A percentile compares a stretch with the other conserved stretches of the same genome.
Evolutionary conservation across 2,888 invertebrate species (phyloP).

Genomic region (Timema cristinae): DNA sequence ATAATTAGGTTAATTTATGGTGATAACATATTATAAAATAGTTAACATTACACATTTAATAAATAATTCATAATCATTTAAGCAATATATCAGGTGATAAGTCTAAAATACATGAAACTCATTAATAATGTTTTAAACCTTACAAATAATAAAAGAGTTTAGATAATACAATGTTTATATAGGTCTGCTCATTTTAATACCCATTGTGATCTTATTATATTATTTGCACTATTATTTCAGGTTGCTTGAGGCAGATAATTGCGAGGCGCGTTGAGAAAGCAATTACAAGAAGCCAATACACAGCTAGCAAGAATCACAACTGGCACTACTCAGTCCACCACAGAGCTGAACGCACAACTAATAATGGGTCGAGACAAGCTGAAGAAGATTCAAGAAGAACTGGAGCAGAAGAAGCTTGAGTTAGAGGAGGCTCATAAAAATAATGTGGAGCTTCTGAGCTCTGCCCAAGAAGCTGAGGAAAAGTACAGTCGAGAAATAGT

Average conservation of each 20-base stretch:
- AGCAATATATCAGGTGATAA: too few relatives aligned
- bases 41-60: too few relatives aligned
- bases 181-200: too few relatives aligned
- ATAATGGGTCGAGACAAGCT: conserved; percentile 57
- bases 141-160: too few relatives aligned
- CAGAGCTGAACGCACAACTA: conserved; percentile 51
- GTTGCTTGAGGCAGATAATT: conserved; percentile 46
- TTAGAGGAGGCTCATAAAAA: conserved; percentile 59
- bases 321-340: conserved; percentile 58
- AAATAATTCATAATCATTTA: too few relatives aligned
- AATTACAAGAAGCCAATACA: conserved; percentile 32
- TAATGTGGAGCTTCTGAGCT: conserved; percentile 57
- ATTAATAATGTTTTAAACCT: too few relatives aligned
- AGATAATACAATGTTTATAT: too few relatives aligned
- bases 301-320: conserved; percentile 52
- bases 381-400: conserved; percentile 51
- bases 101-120: too few relatives aligned
- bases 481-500: conserved; percentile 78
- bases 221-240: background rate
- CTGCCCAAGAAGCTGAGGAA: conserved; percentile 65
- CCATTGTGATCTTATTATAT: background rate
- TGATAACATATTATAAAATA: too few relatives aligned
- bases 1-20: too few relatives aligned
- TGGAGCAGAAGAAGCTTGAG: conserved; percentile 57
- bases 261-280: conserved; percentile 53